A percentile compares a stretch with the other conserved stretches of the same genome.
Evolutionary conservation across 2,888 invertebrate genomes (phyloP).

Genomic region (Torymus texanus): DNA sequence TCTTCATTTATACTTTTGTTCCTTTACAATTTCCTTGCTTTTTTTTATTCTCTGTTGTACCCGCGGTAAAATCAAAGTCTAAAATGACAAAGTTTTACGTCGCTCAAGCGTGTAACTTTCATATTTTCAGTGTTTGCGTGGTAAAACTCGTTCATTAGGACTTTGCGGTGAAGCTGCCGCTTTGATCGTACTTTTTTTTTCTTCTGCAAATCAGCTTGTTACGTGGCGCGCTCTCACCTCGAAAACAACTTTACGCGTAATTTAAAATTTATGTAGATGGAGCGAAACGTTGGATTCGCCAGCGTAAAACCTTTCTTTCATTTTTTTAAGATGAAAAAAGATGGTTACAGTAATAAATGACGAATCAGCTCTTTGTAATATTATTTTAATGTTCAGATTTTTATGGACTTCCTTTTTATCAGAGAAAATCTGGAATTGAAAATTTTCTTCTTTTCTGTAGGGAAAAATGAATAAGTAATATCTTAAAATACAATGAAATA

Average conservation of each 20-base stretch:
- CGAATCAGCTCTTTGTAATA: background rate
- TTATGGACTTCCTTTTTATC: background rate
- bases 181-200: constrained; percentile 21
- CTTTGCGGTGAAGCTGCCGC: constrained; percentile 23
- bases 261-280: constrained; percentile 38
- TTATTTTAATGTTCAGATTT: constrained; percentile 18
- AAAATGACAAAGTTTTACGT: constrained; percentile 18
- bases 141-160: constrained; percentile 30
- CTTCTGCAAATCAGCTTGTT: constrained; percentile 15
- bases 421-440: too few species aligned
- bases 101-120: constrained; percentile 27
- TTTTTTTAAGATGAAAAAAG: constrained; percentile 11
- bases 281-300: background rate
- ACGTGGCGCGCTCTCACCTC: constrained; percentile 1
- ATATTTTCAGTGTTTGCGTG: constrained; percentile 22
- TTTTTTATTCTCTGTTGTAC: constrained; percentile 1
- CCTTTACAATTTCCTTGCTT: background rate
- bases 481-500: background rate
- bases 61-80: constrained; percentile 31
- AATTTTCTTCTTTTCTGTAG: too few species aligned
- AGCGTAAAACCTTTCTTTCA: constrained; percentile 16
- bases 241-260: constrained; percentile 13
- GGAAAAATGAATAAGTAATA: too few species aligned
- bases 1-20: constrained; percentile 26
- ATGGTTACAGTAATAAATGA: constrained; percentile 28